Base-by-base conservation (phyloP, 92 coral and sea anemone species). In the Phenganax marumi region DNA sequence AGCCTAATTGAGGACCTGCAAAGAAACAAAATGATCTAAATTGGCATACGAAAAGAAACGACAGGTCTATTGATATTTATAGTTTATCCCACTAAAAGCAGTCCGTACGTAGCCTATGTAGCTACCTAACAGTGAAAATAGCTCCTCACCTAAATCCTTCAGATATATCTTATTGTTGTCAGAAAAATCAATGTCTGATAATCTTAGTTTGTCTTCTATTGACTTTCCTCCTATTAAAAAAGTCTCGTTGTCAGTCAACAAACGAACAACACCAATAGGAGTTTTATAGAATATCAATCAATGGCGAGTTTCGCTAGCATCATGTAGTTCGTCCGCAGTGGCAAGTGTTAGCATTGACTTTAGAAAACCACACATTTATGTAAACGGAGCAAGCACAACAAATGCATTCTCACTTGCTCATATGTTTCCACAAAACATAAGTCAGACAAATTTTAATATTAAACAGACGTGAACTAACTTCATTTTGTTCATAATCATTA, bases 1-100 rank as follows among this genome's bases (percentile, higher is more conserved):
- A 93, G 50, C 88, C 87, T 70, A 93, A 88, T 82, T 93, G 97
- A 14, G 97, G 97, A 82, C 97, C 97, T 93, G 18, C 6, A 73
- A 46, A 63, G 21, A 22, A 16, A 85, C n/a, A 12, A 73, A 25
- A 55, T 46, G n/a, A 22, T 68, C 48, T 70, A 71, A 6, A 60
- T n/a, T 66, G 21, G 52, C 17, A 39, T 11, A 26, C 14, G 70
- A 54, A 75, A 50, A 43, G 0, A 21, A 19, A 57, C 6, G 57
- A 17, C 48, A 50, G 33, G 19, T 47, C 64, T 8, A 14, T 9
- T 14, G 10, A 63, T 62, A 8, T 16, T 8, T 18, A n/a, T n/a
- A 52, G 23, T n/a, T 8, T 23, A 24, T 22, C 13, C 39, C 2
- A 16, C 14, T 22, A 65, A 8, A 12, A 4, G 21, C 50, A 14